A percentile compares a stretch with the other conserved stretches of the same genome.
Conservation (phyloP, 1,140 invertebrate genomes). For the Pomacea maculata region DNA sequence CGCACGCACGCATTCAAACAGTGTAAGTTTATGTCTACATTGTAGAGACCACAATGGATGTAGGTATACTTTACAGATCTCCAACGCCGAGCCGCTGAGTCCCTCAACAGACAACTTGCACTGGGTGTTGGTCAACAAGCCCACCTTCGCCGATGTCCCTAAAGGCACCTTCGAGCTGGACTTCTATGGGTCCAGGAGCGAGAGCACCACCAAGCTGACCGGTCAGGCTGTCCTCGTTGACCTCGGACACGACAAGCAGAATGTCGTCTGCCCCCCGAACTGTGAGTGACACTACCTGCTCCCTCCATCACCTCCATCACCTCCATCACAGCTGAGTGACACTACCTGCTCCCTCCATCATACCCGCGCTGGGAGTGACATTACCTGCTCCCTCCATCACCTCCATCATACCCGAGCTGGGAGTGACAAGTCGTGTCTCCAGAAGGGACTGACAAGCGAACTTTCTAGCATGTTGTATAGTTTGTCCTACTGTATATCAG, state of each 20-base stretch:
- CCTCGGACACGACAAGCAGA: conserved; percentile 14
- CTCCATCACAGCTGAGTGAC: too few species aligned
- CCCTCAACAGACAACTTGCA: neutral
- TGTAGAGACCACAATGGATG: neutral
- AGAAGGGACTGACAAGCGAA: neutral
- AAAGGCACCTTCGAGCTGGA: neutral
- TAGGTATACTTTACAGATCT: neutral
- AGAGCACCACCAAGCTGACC: neutral
- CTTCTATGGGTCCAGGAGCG: neutral
- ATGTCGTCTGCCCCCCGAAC: conserved; percentile 19
- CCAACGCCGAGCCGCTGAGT: neutral
- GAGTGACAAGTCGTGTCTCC: neutral
- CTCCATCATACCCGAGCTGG: too few species aligned
- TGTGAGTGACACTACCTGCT: conserved; percentile 5
- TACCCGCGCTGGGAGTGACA: neutral
- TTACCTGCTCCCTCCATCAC: too few species aligned
- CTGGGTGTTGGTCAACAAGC: conserved; percentile 4
- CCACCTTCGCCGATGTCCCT: neutral
- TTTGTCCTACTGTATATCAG: too few species aligned
- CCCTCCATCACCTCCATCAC: too few species aligned
- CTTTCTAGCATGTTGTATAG: too few species aligned
- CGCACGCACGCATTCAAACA: too few species aligned
- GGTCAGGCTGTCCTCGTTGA: conserved; percentile 9
- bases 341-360: too few species aligned
- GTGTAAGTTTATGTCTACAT: too few species aligned